phyloP scores from a whole-genome alignment of 2,113 vertebrate genomes.

The Okapia johnstoni region DNA sequence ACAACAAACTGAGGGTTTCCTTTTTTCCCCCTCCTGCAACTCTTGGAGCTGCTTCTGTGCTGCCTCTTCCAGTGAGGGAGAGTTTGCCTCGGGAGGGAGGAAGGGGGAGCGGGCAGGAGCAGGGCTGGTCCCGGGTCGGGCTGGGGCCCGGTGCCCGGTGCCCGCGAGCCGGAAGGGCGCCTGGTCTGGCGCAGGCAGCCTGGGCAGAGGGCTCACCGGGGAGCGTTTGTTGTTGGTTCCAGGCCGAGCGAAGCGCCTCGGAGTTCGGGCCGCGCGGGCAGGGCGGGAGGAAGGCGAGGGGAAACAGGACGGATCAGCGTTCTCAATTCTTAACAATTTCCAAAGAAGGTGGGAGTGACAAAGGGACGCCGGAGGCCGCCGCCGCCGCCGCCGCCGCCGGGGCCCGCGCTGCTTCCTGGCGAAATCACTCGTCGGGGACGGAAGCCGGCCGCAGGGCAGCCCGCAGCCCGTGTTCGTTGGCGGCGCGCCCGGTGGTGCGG shows the following conservation, averaged over 20 bases:
- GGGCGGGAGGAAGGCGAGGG: conserved; percentile 72
- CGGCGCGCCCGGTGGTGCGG: neutral
- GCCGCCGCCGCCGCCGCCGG: conserved; percentile 64
- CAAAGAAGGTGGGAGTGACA: conserved; percentile 68
- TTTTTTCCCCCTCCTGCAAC: neutral
- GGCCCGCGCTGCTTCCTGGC: conserved; percentile 65
- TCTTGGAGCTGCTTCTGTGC: neutral
- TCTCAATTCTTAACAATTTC: conserved; percentile 70
- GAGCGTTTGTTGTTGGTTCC: conserved; percentile 73
- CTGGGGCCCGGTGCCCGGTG: neutral
- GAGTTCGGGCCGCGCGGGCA: conserved; percentile 56
- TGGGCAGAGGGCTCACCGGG: conserved; percentile 80
- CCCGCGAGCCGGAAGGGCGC: conserved; percentile 49
- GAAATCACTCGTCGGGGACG: conserved; percentile 63
- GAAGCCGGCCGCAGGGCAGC: conserved; percentile 59
- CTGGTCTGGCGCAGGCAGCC: conserved; percentile 38
- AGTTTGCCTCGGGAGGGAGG: neutral
- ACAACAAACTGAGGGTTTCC: conserved; percentile 66
- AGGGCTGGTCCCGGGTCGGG: neutral
- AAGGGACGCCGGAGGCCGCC: conserved; percentile 53
- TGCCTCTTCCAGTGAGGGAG: neutral
- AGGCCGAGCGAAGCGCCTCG: conserved; percentile 64
- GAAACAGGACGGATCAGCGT: conserved; percentile 70
- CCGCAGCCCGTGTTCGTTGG: conserved; percentile 72
- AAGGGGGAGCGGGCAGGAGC: neutral